phyloP scores from a whole-genome alignment of 2,113 vertebrate genomes.

The Cynopterus brachyotis region DNA sequence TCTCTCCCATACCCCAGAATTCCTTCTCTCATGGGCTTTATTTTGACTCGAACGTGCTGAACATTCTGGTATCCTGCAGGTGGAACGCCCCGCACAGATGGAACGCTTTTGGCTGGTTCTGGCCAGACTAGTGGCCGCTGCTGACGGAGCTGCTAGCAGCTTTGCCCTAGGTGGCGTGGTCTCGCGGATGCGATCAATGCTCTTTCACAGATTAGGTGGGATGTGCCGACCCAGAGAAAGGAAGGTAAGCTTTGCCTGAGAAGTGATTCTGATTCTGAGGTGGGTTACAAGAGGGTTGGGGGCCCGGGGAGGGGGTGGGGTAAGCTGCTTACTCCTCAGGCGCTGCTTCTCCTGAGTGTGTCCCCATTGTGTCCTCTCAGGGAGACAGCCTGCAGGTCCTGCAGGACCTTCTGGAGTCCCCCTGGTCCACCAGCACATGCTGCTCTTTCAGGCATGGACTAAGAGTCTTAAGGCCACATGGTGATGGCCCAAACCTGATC shows the following conservation, averaged over 20 bases:
- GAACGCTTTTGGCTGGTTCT: not conserved
- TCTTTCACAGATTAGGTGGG: not conserved
- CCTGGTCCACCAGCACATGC: not conserved
- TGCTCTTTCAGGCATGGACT: not conserved
- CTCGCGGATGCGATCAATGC: fast-evolving
- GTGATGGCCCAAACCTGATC: not conserved
- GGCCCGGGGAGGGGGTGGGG: not conserved
- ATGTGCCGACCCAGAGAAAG: not conserved
- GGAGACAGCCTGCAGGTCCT: too few relatives aligned
- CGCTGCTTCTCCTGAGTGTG: not conserved
- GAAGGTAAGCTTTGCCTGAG: not conserved
- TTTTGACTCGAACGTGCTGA: not conserved
- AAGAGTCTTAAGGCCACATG: not conserved
- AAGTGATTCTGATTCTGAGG: too few relatives aligned
- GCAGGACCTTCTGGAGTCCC: not conserved
- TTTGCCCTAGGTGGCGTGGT: fast-evolving
- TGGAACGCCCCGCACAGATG: not conserved
- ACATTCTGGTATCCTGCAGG: not conserved
- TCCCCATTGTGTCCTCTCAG: not conserved
- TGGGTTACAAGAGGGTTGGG: fast-evolving
- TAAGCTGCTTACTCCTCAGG: too few relatives aligned
- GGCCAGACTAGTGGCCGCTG: too few relatives aligned
- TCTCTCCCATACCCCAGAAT: not conserved
- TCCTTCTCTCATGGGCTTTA: not conserved
- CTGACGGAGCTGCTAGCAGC: not conserved